Evolutionary conservation across 2,888 invertebrate species (phyloP), one percentile per base, ranked within the genome.

Genomic region (Itoplectis maculator): DNA sequence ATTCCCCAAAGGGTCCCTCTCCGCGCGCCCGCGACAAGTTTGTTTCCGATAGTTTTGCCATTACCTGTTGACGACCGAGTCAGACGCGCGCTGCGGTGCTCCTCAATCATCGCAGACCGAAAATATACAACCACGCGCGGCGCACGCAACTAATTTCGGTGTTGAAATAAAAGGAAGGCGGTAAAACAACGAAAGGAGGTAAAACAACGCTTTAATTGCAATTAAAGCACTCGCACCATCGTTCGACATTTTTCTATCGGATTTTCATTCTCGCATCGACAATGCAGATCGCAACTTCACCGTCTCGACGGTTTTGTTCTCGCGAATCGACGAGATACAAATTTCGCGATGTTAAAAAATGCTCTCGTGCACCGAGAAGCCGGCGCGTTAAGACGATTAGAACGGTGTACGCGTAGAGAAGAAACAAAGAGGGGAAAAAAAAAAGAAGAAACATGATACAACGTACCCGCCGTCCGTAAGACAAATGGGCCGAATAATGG

Each of bases 21-120:
- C 29, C 18, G 9, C 51, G 18, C 13, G 74, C 23, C 13, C 15
- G 42, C 63, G 47, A 68, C 63, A 82, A 74, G 68, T 74, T 82
- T 78, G 82, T 82, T 82, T 82, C 78, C 65, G 65, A 78, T 79
- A 82, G 82, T 82, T 82, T 78, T 75, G 65, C 78, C 63, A 82
- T 82, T 78, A 78, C 45, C 81, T 13, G 45, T 20, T 65, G n/a
- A n/a, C n/a, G n/a, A n/a, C 18, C 6, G 4, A 11, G 23, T 3
- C 35, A 42, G 49, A 13, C 35, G 61, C 35, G 37, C 68, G 59
- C 42, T 37, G 61, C 40, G 18, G 61, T 37, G 0, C 35, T 4
- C 51, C 51, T 68, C 45, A 49, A 37, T 51, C 51, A 35, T 68
- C 51, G 18, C 37, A 11, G 18, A 2, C 15, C 15, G 4, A 18